A percentile compares a stretch with the other conserved stretches of the same genome.
Evolutionary conservation across 2,888 invertebrate genomes (phyloP).

Genomic region (Eubasilissa splendida): DNA sequence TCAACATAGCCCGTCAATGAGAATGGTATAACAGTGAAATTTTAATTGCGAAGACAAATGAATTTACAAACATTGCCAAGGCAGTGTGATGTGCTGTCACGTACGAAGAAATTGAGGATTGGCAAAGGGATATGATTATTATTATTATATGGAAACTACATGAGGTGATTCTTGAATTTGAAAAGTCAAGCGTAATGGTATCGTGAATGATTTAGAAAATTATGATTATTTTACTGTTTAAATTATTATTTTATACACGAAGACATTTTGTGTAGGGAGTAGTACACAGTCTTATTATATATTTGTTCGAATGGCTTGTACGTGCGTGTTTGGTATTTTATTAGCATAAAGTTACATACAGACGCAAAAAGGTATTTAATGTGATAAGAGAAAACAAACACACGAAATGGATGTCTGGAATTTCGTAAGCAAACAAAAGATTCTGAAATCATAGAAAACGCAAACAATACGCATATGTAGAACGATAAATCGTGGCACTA

Average conservation of each 20-base stretch:
- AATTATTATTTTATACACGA: no score
- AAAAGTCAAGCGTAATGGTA: neutral
- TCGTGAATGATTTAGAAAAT: no score
- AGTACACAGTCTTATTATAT: no score
- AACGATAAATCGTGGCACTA: no score
- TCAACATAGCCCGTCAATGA: neutral
- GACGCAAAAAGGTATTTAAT: conserved; percentile 9
- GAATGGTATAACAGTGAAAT: conserved; percentile 3
- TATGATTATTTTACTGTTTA: no score
- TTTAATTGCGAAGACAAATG: conserved; percentile 9
- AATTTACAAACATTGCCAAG: conserved; percentile 7
- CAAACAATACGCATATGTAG: no score
- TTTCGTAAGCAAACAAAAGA: neutral
- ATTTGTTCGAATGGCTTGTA: no score
- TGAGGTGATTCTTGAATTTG: conserved; percentile 12
- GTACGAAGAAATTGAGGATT: conserved; percentile 1
- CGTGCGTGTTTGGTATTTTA: no score
- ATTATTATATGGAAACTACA: conserved; percentile 16
- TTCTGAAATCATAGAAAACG: no score
- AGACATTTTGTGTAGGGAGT: no score
- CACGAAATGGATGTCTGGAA: neutral
- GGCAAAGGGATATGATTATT: neutral
- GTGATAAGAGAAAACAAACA: conserved; percentile 21
- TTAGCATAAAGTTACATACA: neutral
- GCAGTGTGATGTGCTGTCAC: neutral